Conservation (phyloP, 2,888 invertebrate species). For the Actias luna region DNA sequence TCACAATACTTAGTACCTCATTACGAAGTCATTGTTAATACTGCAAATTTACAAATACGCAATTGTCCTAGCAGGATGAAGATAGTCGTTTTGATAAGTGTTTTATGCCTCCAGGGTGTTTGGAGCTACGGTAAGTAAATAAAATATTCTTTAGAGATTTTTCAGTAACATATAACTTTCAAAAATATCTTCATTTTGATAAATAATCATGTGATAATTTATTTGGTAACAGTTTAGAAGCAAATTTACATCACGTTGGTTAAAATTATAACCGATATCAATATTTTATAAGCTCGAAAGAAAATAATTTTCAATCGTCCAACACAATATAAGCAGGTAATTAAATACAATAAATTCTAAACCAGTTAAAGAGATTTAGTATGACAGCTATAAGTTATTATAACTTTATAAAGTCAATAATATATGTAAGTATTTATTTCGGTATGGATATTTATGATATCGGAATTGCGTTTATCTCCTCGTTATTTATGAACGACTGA, state of each 20-base stretch:
- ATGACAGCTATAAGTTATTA: neutral
- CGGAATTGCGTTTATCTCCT: neutral
- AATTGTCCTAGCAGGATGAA: conserved; percentile 46
- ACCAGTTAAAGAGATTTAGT: neutral
- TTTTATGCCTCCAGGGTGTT: conserved; percentile 42
- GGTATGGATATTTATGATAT: neutral
- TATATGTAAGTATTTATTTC: neutral
- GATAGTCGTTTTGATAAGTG: conserved; percentile 47
- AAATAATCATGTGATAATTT: no score
- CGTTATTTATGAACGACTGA: neutral
- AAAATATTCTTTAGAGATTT: no score
- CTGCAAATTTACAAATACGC: conserved; percentile 8
- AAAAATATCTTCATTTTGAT: no score
- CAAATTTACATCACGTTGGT: no score
- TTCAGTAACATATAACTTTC: no score
- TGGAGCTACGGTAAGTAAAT: conserved; percentile 47
- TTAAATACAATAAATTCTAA: neutral
- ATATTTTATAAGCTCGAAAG: neutral
- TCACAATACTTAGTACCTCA: conserved; percentile 25
- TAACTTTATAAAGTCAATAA: neutral
- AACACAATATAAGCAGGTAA: neutral
- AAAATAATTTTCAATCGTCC: neutral
- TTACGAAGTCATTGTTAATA: conserved; percentile 25
- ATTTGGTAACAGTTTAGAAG: neutral
- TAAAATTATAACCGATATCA: neutral